Conservation (phyloP, 2,888 invertebrate species). For the Coenonympha arcania region DNA sequence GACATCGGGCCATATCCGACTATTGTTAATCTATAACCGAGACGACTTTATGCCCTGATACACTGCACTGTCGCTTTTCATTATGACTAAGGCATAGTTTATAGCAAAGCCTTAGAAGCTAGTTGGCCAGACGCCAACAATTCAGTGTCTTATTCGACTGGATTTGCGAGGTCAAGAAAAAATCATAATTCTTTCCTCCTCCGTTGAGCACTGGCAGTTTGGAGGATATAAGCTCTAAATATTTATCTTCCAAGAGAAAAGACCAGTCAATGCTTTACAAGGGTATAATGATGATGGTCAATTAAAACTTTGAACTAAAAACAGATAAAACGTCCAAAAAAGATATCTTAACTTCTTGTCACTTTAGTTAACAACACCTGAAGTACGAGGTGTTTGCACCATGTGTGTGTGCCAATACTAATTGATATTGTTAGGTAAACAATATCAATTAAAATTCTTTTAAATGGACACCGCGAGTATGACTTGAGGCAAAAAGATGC, state of each 20-base stretch:
- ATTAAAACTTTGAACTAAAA: too few species aligned
- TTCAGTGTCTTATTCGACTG: background rate
- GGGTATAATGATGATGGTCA: too few species aligned
- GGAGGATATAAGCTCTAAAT: too few species aligned
- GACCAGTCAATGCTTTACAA: too few species aligned
- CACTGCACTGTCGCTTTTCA: constrained; percentile 19
- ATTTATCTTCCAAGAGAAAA: too few species aligned
- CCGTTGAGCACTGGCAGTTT: too few species aligned
- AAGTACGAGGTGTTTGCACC: background rate
- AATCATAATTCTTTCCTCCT: background rate
- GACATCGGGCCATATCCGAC: constrained; percentile 22
- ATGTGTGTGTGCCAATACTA: background rate
- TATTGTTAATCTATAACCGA: constrained; percentile 29
- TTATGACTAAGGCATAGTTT: constrained; percentile 11
- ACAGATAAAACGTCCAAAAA: too few species aligned
- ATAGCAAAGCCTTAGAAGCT: background rate
- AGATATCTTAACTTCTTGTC: too few species aligned
- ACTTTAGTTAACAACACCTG: background rate
- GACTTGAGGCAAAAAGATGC: background rate
- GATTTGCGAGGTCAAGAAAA: background rate
- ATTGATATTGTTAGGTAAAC: background rate
- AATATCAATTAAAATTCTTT: background rate
- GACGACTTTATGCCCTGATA: constrained; percentile 20
- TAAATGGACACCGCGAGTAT: background rate
- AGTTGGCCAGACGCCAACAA: background rate